Evolutionary conservation across 2,888 invertebrate genomes (phyloP).

Genomic region (Drosophila macrospina): DNA sequence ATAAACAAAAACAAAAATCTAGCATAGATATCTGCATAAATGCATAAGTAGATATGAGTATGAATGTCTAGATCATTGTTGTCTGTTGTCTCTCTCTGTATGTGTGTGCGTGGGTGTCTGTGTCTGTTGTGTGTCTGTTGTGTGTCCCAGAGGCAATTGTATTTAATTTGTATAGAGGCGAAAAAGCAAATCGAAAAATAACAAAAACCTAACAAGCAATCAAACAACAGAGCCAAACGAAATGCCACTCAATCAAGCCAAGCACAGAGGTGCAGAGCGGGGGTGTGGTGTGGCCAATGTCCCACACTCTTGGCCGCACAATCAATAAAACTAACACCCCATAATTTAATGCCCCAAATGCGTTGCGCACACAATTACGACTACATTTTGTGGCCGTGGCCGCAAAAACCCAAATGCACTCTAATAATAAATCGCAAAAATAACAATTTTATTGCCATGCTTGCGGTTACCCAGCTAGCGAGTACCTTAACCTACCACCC

Average conservation of each 20-base stretch:
- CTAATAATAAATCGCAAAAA: slow-evolving; percentile 81
- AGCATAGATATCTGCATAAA: slow-evolving; percentile 16
- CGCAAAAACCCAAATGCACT: slow-evolving; percentile 75
- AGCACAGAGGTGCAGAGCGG: background rate
- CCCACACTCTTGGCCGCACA: slow-evolving; percentile 33
- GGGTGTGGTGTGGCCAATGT: too few species aligned
- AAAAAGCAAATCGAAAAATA: slow-evolving; percentile 67
- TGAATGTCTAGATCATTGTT: background rate
- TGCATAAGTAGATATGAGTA: slow-evolving; percentile 11
- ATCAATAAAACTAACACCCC: slow-evolving; percentile 81
- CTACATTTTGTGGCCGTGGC: slow-evolving; percentile 67
- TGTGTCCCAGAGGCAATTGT: slow-evolving; percentile 48
- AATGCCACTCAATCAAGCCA: slow-evolving; percentile 50
- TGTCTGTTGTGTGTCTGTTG: slow-evolving; percentile 8
- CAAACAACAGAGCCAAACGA: slow-evolving; percentile 50
- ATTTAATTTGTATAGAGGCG: slow-evolving; percentile 69
- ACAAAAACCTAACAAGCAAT: slow-evolving; percentile 68
- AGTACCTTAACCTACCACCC: slow-evolving; percentile 22
- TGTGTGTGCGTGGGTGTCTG: background rate
- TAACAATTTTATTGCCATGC: slow-evolving; percentile 76
- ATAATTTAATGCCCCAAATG: slow-evolving; percentile 80
- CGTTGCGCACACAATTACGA: slow-evolving; percentile 70
- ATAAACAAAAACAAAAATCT: slow-evolving; percentile 44
- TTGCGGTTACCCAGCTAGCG: slow-evolving; percentile 53
- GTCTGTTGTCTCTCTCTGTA: background rate